Evolutionary conservation across 2,113 vertebrate species (phyloP).

Genomic region (Rutilus rutilus): DNA sequence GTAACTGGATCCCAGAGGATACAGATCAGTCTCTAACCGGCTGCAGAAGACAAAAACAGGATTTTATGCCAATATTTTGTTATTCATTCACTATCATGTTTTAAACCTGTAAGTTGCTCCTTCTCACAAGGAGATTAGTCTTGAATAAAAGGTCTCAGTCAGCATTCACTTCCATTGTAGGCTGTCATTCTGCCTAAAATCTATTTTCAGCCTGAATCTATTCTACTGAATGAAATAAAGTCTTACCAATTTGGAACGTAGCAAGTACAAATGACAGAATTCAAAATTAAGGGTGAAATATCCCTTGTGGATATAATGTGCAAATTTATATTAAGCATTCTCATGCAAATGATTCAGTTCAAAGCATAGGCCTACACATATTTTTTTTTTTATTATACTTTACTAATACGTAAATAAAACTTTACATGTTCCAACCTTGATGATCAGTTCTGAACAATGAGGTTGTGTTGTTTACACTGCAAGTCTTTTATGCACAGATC

Average conservation of each 20-base stretch:
- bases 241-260: background rate
- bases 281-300: background rate
- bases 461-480: too few relatives aligned
- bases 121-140: background rate
- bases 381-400: background rate
- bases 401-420: background rate
- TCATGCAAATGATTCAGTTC: background rate
- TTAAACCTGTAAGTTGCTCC: background rate
- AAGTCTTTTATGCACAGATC: too few relatives aligned
- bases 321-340: background rate
- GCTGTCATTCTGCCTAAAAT: background rate
- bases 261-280: too few relatives aligned
- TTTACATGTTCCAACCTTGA: background rate
- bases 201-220: background rate
- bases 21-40: slow-evolving; percentile 82
- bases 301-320: background rate
- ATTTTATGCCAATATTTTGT: background rate
- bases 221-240: background rate
- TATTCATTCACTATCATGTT: background rate
- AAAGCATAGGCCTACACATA: background rate
- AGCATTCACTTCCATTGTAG: background rate
- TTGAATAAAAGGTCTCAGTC: background rate
- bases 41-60: slow-evolving; percentile 54
- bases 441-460: background rate
- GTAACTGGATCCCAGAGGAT: slow-evolving; percentile 82